Percentiles rank a stretch among this genome's conserved stretches.
Evolutionary conservation across 2,113 vertebrate genomes (phyloP).

Genomic region (Ceyx cyanopectus): DNA sequence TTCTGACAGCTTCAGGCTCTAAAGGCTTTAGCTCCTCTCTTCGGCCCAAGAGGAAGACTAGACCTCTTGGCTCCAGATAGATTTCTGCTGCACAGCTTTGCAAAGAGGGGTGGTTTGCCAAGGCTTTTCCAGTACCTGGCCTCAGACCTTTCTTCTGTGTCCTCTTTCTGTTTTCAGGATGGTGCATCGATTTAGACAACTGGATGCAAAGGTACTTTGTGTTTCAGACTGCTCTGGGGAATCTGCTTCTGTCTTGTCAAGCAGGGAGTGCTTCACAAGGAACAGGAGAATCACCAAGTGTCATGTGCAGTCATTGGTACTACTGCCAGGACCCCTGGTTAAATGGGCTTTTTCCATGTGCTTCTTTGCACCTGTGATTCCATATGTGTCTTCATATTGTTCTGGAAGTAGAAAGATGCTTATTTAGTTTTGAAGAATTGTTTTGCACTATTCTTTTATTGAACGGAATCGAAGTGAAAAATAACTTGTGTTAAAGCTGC

Average conservation of each 20-base stretch:
- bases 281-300: neutral
- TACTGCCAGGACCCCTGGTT: neutral
- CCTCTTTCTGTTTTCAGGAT: slow-evolving; percentile 64
- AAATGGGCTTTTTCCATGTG: rapidly evolving
- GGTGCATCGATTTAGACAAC: slow-evolving; percentile 76
- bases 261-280: neutral
- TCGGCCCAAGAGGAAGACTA: neutral
- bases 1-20: neutral
- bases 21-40: neutral
- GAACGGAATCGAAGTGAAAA: neutral
- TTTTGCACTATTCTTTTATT: neutral
- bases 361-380: neutral
- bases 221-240: neutral
- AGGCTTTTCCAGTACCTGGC: neutral
- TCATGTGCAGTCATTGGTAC: neutral
- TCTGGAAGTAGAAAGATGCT: neutral
- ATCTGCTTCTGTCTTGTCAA: neutral
- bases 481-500: neutral
- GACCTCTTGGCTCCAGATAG: neutral
- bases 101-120: rapidly evolving
- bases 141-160: neutral
- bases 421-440: neutral
- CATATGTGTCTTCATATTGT: neutral
- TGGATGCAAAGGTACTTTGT: slow-evolving; percentile 79
- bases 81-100: neutral